Evolutionary conservation across 1,140 invertebrate species (phyloP).

Genomic region (Thaumetopoea pityocampa): DNA sequence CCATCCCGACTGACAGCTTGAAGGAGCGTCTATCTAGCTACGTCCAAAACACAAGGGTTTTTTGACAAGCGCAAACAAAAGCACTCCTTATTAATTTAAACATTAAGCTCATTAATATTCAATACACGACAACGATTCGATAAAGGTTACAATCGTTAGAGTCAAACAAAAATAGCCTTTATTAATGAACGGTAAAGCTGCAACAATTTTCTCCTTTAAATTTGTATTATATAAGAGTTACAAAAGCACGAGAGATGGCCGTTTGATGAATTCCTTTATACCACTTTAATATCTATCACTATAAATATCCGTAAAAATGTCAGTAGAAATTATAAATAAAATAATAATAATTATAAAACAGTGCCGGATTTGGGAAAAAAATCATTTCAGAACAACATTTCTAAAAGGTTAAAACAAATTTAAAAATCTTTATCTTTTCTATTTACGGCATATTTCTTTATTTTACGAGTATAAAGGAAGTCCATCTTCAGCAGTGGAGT

Average conservation of each 20-base stretch:
- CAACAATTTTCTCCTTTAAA: slow-evolving; percentile 9
- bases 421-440: too few relatives aligned
- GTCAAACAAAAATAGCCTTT: slow-evolving; percentile 23
- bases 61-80: slow-evolving; percentile 13
- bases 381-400: too few relatives aligned
- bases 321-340: neutral
- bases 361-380: too few relatives aligned
- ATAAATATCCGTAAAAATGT: too few relatives aligned
- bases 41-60: slow-evolving; percentile 37
- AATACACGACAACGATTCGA: too few relatives aligned
- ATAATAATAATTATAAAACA: slow-evolving; percentile 2
- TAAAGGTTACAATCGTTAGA: too few relatives aligned
- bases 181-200: slow-evolving; percentile 15
- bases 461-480: too few relatives aligned
- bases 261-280: slow-evolving; percentile 63
- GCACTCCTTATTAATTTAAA: slow-evolving; percentile 10
- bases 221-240: slow-evolving; percentile 34
- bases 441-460: too few relatives aligned
- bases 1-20: slow-evolving; percentile 52
- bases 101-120: neutral
- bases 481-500: too few relatives aligned
- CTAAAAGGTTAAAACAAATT: too few relatives aligned
- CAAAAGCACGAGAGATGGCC: slow-evolving; percentile 54
- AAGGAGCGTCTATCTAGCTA: slow-evolving; percentile 42
- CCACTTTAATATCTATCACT: slow-evolving; percentile 21